Evolutionary conservation across 2,113 vertebrate species (phyloP).

Genomic region (Sprattus sprattus): DNA sequence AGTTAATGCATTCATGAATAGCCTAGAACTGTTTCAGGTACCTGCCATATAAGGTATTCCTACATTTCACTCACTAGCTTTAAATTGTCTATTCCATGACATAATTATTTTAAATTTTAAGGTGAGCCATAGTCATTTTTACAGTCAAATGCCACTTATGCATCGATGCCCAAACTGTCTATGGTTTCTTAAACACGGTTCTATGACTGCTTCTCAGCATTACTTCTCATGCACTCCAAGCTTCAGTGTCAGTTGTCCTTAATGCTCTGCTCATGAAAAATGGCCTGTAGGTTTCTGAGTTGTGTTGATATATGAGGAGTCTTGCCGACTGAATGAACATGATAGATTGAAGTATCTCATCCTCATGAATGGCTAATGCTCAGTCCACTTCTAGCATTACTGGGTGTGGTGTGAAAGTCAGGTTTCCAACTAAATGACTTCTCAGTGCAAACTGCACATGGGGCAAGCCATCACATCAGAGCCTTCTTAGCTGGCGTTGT

Average conservation of each 20-base stretch:
- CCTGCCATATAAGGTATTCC: neutral
- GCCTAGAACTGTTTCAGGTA: neutral
- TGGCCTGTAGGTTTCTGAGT: neutral
- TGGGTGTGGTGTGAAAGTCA: neutral
- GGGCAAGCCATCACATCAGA: constrained; percentile 23
- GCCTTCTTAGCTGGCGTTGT: neutral
- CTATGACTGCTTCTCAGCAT: neutral
- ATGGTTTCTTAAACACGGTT: neutral
- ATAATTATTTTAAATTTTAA: neutral
- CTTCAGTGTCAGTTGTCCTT: neutral
- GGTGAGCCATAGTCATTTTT: neutral
- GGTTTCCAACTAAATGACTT: constrained; percentile 1
- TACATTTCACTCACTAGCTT: no score
- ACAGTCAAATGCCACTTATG: neutral
- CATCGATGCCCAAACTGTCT: neutral
- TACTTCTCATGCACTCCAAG: neutral
- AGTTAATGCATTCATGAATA: neutral
- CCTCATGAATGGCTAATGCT: constrained; percentile 9
- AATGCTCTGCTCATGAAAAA: neutral
- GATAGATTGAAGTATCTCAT: neutral
- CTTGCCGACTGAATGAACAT: neutral
- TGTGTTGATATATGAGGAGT: neutral
- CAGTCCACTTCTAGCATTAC: constrained; percentile 14
- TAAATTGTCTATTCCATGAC: no score
- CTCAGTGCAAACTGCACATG: neutral